Conservation (phyloP, 2,113 vertebrate genomes). For the Prolemur simus region DNA sequence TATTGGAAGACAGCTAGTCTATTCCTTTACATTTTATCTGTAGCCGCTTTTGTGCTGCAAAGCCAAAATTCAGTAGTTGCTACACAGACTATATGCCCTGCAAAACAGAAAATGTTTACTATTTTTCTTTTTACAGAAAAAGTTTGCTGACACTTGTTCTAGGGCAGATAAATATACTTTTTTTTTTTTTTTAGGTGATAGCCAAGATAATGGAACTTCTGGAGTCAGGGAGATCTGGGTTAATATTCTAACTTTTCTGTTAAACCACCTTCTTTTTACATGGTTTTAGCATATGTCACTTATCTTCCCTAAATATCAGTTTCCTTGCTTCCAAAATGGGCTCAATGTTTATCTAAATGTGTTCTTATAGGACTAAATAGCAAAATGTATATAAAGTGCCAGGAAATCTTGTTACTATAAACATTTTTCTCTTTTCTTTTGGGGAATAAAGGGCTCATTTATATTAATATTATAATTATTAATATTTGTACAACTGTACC, state of each 20-base stretch:
- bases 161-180: neutral
- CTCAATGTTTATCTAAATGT: neutral
- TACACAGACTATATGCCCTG: neutral
- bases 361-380: neutral
- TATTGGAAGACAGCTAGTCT: neutral
- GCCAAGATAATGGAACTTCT: neutral
- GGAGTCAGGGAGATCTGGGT: neutral
- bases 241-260: neutral
- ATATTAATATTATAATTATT: neutral
- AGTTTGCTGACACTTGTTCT: neutral
- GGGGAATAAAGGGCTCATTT: slow-evolving; percentile 23
- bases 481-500: slow-evolving; percentile 38
- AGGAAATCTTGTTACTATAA: neutral
- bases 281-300: neutral
- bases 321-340: neutral
- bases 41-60: neutral
- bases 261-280: neutral
- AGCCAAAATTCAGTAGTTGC: neutral
- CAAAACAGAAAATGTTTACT: neutral
- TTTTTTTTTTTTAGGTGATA: neutral
- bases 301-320: neutral
- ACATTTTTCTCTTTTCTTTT: neutral
- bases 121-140: neutral
- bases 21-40: neutral
- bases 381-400: neutral